Conservation (phyloP, 2,797 vertebrate species). For the Syngnathus rostellatus region DNA sequence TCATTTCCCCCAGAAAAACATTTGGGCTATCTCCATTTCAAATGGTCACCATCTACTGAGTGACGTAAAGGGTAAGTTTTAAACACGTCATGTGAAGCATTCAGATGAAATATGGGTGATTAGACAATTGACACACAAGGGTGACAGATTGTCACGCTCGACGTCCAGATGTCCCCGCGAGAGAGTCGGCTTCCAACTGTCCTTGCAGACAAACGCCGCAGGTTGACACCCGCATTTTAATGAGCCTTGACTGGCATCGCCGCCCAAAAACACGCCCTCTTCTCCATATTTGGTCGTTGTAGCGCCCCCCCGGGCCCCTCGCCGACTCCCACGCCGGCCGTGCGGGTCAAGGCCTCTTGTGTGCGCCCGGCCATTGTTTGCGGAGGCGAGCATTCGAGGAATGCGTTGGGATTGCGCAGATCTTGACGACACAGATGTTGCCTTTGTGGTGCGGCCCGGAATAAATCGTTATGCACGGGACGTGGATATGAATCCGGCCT, state of each 20-base stretch:
- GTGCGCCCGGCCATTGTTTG: constrained; percentile 57
- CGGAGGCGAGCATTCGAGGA: constrained; percentile 57
- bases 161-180: constrained; percentile 22
- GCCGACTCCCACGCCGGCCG: background rate
- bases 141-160: constrained; percentile 10
- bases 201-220: constrained; percentile 26
- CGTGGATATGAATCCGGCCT: background rate
- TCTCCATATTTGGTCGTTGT: constrained; percentile 11
- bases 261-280: constrained; percentile 2
- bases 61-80: constrained; percentile 7
- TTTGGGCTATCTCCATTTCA: constrained; percentile 10
- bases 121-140: constrained; percentile 8
- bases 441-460: constrained; percentile 35
- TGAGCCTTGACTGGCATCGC: constrained; percentile 15
- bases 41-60: background rate
- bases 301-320: constrained; percentile 10
- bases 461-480: background rate
- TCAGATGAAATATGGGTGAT: constrained; percentile 8
- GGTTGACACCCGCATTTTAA: constrained; percentile 36
- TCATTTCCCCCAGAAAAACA: background rate
- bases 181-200: constrained; percentile 7
- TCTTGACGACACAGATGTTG: constrained; percentile 52
- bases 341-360: constrained; percentile 12
- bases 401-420: constrained; percentile 59
- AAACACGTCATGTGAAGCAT: background rate